Evolutionary conservation across 1,140 invertebrate genomes (phyloP).

Genomic region (Periplaneta americana): DNA sequence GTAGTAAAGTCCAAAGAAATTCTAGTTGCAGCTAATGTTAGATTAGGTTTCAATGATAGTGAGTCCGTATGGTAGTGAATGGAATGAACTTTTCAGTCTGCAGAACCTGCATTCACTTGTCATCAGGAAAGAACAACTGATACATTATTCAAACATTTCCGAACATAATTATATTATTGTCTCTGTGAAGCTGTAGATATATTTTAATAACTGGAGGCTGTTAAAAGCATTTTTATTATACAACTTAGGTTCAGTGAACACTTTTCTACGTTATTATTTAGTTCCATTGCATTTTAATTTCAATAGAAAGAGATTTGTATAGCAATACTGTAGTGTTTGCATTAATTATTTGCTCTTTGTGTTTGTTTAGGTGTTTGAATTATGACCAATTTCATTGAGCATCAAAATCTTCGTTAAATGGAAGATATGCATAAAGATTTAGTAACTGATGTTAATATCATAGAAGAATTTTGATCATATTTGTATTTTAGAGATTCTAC

Average conservation of each 20-base stretch:
- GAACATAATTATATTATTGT: not conserved
- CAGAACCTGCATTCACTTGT: not conserved
- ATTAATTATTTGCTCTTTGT: not conserved
- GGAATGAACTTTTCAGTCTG: not conserved
- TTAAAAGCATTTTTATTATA: not conserved
- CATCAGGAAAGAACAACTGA: not conserved
- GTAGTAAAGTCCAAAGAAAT: not conserved
- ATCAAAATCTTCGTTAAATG: no score
- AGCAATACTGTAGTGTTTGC: not conserved
- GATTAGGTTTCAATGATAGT: not conserved
- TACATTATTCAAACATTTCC: no score
- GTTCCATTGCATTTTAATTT: not conserved
- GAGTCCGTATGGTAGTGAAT: not conserved
- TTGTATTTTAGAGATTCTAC: no score
- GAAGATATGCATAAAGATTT: no score
- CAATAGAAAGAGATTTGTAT: not conserved
- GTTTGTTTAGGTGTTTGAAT: no score
- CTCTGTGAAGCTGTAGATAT: not conserved
- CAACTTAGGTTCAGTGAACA: not conserved
- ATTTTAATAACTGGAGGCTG: not conserved
- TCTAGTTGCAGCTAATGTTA: not conserved
- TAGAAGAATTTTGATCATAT: no score
- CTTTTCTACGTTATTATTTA: not conserved
- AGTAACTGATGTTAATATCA: no score
- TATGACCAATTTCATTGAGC: no score